A percentile compares a stretch with the other conserved stretches of the same genome.
phyloP scores from a whole-genome alignment of 2,888 invertebrate genomes.

The Phragmatobia fuliginosa region DNA sequence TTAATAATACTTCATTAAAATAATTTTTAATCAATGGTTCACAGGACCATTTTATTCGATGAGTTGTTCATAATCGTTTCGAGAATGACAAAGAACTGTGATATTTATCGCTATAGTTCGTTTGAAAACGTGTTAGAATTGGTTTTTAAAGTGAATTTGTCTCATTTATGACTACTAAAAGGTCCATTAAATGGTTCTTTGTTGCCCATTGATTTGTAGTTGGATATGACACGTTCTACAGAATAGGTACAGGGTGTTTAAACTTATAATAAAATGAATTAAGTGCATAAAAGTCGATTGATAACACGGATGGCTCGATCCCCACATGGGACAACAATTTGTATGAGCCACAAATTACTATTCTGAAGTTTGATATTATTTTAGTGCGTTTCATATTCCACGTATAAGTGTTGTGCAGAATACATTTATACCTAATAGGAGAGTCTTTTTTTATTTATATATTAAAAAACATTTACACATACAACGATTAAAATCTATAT shows the following conservation, averaged over 20 bases:
- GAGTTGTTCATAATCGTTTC: constrained; percentile 31
- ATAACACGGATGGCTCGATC: no score
- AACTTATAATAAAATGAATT: background rate
- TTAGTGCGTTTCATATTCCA: no score
- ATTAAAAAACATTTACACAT: no score
- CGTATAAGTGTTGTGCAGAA: no score
- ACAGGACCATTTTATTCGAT: constrained; percentile 19
- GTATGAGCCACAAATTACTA: no score
- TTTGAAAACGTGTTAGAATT: constrained; percentile 64
- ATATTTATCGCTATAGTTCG: constrained; percentile 58
- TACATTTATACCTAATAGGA: no score
- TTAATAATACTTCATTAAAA: constrained; percentile 19
- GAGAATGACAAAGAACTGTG: constrained; percentile 38
- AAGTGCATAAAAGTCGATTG: background rate
- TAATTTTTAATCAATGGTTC: constrained; percentile 37
- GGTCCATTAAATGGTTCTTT: constrained; percentile 77
- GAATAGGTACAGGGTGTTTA: constrained; percentile 62
- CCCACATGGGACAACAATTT: no score
- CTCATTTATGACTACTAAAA: constrained; percentile 78
- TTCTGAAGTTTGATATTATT: no score
- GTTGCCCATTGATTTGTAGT: constrained; percentile 78
- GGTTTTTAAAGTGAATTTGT: constrained; percentile 81
- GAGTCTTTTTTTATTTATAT: no score
- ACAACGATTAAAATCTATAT: no score
- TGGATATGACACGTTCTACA: constrained; percentile 59